These are phyloP conservation scores for Allacma fusca DNA, from an alignment of 2,888 invertebrate species.

Conservation along the genomic window DNA sequence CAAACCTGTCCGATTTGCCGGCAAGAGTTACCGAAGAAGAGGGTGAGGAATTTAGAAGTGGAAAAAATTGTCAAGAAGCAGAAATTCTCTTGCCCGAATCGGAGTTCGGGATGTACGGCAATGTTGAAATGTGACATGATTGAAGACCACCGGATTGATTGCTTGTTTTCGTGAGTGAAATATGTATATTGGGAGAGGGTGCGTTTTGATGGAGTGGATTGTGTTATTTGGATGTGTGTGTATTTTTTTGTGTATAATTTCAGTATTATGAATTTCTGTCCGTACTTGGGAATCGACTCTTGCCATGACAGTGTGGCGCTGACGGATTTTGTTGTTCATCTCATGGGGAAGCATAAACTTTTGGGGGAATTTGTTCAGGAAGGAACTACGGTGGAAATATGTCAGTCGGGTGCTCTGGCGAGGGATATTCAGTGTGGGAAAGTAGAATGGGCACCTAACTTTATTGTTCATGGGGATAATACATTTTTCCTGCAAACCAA, in stretches of 20 bases:
- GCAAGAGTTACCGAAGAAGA: background rate
- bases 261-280: background rate
- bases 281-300: background rate
- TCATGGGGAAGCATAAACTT: background rate
- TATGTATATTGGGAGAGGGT: no score
- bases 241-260: background rate
- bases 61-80: background rate
- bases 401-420: background rate
- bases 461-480: background rate
- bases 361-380: background rate
- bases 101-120: background rate
- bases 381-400: background rate
- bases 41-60: constrained; percentile 4
- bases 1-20: background rate
- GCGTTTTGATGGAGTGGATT: background rate
- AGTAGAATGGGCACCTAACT: background rate
- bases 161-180: constrained; percentile 20
- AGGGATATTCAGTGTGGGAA: background rate
- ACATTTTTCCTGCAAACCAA: constrained; percentile 17
- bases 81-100: background rate
- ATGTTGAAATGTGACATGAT: background rate
- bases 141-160: constrained; percentile 20
- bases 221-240: background rate
- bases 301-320: background rate
- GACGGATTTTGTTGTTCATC: background rate